These are phyloP conservation scores for Liasis olivaceus DNA, from an alignment of 2,797 vertebrate species.

Conservation along the genomic window DNA sequence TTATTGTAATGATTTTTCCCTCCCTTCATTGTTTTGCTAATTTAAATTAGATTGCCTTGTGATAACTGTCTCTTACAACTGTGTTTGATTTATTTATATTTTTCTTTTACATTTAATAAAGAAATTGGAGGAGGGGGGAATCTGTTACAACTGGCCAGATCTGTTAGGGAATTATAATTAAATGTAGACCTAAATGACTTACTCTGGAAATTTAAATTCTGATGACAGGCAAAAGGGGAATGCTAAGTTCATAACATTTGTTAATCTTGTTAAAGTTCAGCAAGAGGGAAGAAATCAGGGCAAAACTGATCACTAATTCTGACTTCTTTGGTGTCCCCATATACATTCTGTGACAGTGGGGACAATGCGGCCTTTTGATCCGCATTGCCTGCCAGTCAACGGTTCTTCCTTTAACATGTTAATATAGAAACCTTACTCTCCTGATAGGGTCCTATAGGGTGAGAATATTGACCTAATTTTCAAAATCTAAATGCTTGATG, in stretches of 20 bases:
- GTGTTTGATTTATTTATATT: not conserved
- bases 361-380: not conserved
- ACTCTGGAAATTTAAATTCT: not conserved
- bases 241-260: no score
- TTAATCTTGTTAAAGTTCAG: not conserved
- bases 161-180: not conserved
- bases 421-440: not conserved
- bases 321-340: not conserved
- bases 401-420: no score
- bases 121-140: not conserved
- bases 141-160: not conserved
- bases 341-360: not conserved
- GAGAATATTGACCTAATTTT: not conserved
- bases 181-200: not conserved
- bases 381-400: not conserved
- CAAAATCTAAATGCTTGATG: not conserved
- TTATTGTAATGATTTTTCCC: not conserved
- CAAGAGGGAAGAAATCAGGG: not conserved
- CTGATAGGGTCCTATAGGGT: not conserved
- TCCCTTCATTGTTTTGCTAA: not conserved
- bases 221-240: not conserved
- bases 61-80: not conserved
- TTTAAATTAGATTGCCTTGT: not conserved
- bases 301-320: not conserved
- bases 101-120: not conserved